Conservation (phyloP, 2,888 invertebrate genomes). For the Lithophane ornitopus region DNA sequence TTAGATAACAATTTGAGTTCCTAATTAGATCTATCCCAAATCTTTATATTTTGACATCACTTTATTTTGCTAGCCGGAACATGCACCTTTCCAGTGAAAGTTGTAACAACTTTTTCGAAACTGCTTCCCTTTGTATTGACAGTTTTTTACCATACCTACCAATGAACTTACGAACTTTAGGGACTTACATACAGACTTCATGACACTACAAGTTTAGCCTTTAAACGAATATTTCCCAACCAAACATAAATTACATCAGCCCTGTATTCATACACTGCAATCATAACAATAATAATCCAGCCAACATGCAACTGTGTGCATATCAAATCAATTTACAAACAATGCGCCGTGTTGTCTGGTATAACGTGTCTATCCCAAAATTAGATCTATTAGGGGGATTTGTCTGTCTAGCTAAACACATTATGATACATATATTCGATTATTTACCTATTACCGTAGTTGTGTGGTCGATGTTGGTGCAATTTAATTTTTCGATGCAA, state of each 20-base stretch:
- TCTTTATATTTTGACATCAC: background rate
- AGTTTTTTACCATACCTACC: background rate
- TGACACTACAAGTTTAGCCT: background rate
- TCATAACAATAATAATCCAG: slow-evolving; percentile 57
- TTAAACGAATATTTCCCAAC: slow-evolving; percentile 1
- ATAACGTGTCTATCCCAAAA: slow-evolving; percentile 74
- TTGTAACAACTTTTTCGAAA: background rate
- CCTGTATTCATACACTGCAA: slow-evolving; percentile 30
- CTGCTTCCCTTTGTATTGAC: background rate
- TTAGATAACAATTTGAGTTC: background rate
- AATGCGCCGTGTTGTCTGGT: slow-evolving; percentile 56
- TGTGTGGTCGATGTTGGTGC: slow-evolving; percentile 73
- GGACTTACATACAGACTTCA: background rate
- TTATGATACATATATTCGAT: slow-evolving; percentile 76
- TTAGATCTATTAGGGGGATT: slow-evolving; percentile 77
- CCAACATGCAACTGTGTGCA: slow-evolving; percentile 58
- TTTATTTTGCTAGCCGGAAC: background rate
- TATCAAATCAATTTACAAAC: slow-evolving; percentile 66
- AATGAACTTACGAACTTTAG: too few relatives aligned
- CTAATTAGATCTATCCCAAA: background rate
- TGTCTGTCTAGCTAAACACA: slow-evolving; percentile 58
- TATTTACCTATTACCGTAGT: slow-evolving; percentile 82
- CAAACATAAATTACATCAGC: slow-evolving; percentile 24
- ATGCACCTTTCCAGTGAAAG: background rate
- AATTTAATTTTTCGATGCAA: slow-evolving; percentile 85